Percentiles rank a stretch among this genome's conserved stretches.
Conservation (phyloP, 2,888 invertebrate species). For the Synanthedon tipuliformis region DNA sequence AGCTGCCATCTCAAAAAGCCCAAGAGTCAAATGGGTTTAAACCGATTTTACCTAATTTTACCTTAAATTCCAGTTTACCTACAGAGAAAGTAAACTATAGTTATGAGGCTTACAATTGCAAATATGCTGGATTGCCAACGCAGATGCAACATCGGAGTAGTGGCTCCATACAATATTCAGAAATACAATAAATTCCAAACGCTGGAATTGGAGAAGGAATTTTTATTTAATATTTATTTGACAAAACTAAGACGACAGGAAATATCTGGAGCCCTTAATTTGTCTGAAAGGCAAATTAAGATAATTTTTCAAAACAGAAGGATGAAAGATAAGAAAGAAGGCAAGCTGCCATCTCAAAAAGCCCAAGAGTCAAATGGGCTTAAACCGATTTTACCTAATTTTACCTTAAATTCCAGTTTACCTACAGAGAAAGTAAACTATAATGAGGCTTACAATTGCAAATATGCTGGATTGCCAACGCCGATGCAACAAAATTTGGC, state of each 20-base stretch:
- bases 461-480: conserved; percentile 10
- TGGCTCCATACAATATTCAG: no score
- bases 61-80: no score
- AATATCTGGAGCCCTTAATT: conserved; percentile 80
- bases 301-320: conserved; percentile 94
- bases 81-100: no score
- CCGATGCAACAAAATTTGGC: conserved; percentile 14
- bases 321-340: conserved; percentile 93
- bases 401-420: neutral
- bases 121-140: conserved; percentile 11
- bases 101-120: no score
- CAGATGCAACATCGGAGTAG: conserved; percentile 8
- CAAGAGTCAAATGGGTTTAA: conserved; percentile 44
- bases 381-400: conserved; percentile 35
- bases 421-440: no score
- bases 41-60: conserved; percentile 26
- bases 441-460: no score
- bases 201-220: no score
- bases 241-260: conserved; percentile 85
- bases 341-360: conserved; percentile 21
- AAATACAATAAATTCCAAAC: no score
- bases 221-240: conserved; percentile 87
- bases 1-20: conserved; percentile 13
- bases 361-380: conserved; percentile 38
- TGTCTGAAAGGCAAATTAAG: conserved; percentile 90